phyloP scores from a whole-genome alignment of 1,140 invertebrate genomes.

The Eriocheir sinensis region DNA sequence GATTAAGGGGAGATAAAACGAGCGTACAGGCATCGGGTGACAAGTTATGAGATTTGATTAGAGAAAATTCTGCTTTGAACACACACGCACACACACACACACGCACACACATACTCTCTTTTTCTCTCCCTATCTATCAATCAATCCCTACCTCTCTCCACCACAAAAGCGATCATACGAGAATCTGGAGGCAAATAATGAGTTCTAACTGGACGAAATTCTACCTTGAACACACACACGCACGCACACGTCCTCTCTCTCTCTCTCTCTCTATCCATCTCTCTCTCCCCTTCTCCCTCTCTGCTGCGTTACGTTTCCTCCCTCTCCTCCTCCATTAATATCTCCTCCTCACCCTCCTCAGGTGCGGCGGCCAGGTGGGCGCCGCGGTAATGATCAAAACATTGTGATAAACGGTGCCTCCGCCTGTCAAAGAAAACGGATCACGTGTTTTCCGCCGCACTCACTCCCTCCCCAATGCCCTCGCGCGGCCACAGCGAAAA shows the following conservation, averaged over 20 bases:
- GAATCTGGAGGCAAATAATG: too few relatives aligned
- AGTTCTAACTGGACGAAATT: too few relatives aligned
- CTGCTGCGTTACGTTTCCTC: neutral
- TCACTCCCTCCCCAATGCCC: slow-evolving; percentile 8
- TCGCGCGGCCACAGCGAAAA: too few relatives aligned
- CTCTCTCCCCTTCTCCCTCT: slow-evolving; percentile 26
- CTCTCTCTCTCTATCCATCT: slow-evolving; percentile 39
- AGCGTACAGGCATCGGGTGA: neutral
- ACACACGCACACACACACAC: neutral
- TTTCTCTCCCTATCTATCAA: neutral
- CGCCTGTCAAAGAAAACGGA: slow-evolving; percentile 66
- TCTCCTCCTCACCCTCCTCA: slow-evolving; percentile 6
- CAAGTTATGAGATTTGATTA: too few relatives aligned
- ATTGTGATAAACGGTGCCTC: slow-evolving; percentile 63
- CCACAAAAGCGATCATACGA: too few relatives aligned
- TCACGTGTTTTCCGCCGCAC: slow-evolving; percentile 50
- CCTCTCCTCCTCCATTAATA: neutral
- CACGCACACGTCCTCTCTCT: neutral
- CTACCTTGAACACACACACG: neutral
- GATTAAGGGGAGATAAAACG: neutral
- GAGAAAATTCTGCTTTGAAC: too few relatives aligned
- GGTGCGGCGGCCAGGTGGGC: slow-evolving; percentile 49
- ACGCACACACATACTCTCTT: neutral
- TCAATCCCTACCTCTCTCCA: too few relatives aligned
- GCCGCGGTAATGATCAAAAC: slow-evolving; percentile 49